phyloP scores from a whole-genome alignment of 2,797 vertebrate species.

The Melanotaenia nigrans region DNA sequence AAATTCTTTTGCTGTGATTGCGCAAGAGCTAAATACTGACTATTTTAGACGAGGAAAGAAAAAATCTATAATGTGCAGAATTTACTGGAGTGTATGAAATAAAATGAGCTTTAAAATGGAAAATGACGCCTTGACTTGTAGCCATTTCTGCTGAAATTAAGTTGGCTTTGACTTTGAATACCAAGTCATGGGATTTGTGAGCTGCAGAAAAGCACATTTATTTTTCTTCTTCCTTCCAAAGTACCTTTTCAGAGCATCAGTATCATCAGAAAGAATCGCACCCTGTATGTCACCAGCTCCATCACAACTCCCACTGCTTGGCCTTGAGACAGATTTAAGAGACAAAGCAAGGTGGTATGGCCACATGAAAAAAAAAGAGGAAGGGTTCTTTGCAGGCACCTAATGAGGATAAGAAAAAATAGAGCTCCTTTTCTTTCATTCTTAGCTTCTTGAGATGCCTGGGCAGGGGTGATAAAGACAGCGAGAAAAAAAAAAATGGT shows the following conservation, averaged over 20 bases:
- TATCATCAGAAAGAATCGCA: conserved; percentile 68
- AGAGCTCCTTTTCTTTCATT: conserved; percentile 56
- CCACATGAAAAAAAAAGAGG: conserved; percentile 16
- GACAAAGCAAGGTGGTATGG: conserved; percentile 63
- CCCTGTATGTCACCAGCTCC: conserved; percentile 63
- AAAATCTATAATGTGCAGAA: conserved; percentile 32
- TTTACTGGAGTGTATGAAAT: conserved; percentile 35
- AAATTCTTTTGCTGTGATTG: conserved; percentile 20
- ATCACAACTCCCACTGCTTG: conserved; percentile 59
- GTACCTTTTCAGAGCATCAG: conserved; percentile 48
- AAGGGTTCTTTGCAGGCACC: conserved; percentile 46
- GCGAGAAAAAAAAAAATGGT: conserved; percentile 14
- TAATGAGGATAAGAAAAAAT: conserved; percentile 75
- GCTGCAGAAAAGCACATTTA: conserved; percentile 37
- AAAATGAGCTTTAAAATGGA: conserved; percentile 54
- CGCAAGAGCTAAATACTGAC: conserved; percentile 20
- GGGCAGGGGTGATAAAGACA: conserved; percentile 65
- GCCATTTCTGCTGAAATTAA: conserved; percentile 48
- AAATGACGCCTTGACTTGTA: conserved; percentile 49
- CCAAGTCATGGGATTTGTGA: conserved; percentile 38
- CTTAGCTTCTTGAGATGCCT: conserved; percentile 60
- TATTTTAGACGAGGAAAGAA: conserved; percentile 31
- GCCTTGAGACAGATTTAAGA: conserved; percentile 71
- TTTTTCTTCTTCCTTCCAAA: conserved; percentile 42
- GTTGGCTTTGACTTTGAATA: conserved; percentile 42